A percentile compares a stretch with the other conserved stretches of the same genome.
phyloP scores from a whole-genome alignment of 2,797 vertebrate species.

The Eleutherodactylus coqui region DNA sequence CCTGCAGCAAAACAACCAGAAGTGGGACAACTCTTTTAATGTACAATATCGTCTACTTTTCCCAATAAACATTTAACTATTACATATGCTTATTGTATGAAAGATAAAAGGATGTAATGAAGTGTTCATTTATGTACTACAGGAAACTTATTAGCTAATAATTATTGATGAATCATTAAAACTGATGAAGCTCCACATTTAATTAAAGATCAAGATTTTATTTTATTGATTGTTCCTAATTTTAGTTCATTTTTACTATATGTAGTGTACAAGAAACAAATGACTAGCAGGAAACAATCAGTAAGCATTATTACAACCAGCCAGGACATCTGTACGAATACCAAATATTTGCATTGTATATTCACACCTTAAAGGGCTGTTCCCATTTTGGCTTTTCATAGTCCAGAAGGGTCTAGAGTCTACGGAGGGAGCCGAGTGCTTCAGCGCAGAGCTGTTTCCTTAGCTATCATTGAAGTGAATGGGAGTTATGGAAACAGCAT shows the following conservation, averaged over 20 bases:
- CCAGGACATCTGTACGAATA: not conserved
- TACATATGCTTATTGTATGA: not conserved
- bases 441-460: no score
- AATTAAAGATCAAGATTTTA: not conserved
- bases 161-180: not conserved
- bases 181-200: not conserved
- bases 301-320: not conserved
- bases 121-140: not conserved
- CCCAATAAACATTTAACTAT: conserved; percentile 5
- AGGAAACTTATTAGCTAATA: not conserved
- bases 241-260: not conserved
- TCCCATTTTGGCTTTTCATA: no score
- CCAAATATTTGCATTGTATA: no score
- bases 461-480: no score
- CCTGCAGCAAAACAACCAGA: no score
- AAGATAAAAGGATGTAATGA: not conserved
- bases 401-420: no score
- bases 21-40: no score
- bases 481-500: no score
- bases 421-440: no score
- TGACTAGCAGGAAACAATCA: not conserved
- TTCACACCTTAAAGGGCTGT: no score
- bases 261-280: not conserved
- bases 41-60: conserved; percentile 10
- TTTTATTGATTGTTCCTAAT: not conserved